phyloP scores from a whole-genome alignment of 2,888 invertebrate genomes.

The Ochlodes sylvanus region DNA sequence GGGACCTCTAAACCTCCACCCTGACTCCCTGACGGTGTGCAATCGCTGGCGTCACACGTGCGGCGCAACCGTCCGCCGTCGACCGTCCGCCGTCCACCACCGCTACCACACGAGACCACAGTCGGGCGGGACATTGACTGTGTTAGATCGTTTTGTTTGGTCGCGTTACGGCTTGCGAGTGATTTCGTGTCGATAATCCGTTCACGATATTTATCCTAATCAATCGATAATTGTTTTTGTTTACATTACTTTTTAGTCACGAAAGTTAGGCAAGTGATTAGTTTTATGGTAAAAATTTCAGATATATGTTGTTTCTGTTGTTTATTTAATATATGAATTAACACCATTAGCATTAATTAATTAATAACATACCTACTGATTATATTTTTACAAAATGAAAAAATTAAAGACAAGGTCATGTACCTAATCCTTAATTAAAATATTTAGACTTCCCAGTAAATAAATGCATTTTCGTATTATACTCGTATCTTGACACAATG shows the following conservation, averaged over 20 bases:
- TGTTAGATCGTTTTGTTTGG: background rate
- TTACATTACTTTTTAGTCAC: background rate
- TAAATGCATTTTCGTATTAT: too few relatives aligned
- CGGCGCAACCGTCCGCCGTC: background rate
- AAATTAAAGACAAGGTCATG: too few relatives aligned
- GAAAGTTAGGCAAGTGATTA: background rate
- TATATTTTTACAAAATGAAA: too few relatives aligned
- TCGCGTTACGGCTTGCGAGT: background rate
- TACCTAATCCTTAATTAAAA: too few relatives aligned
- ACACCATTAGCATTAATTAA: too few relatives aligned
- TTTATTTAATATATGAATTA: background rate
- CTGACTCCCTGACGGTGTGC: background rate
- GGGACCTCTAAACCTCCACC: background rate
- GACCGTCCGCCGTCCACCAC: too few relatives aligned
- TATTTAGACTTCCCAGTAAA: too few relatives aligned
- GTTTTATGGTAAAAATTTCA: too few relatives aligned
- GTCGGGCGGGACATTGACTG: background rate
- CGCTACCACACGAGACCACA: background rate
- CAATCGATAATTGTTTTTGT: background rate
- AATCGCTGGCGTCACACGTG: conserved; percentile 1
- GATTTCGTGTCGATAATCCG: background rate
- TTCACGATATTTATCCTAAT: background rate
- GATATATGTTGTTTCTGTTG: background rate
- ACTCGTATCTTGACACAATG: too few relatives aligned
- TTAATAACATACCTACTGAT: too few relatives aligned